Conservation (phyloP, 2,888 invertebrate genomes). For the Synergus laeviventris region DNA sequence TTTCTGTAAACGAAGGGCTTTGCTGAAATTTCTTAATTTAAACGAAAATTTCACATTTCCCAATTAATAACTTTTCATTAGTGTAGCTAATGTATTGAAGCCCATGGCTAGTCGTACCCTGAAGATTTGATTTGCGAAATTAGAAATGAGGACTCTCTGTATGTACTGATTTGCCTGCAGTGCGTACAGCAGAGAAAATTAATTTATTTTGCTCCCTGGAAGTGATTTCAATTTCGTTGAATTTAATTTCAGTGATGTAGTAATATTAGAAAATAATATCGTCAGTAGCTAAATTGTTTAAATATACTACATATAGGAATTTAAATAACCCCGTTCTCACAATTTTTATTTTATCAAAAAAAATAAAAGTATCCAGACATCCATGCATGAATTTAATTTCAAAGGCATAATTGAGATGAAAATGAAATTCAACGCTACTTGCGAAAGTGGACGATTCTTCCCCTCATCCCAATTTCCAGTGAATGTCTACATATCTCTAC, state of each 20-base stretch:
- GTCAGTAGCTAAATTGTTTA: no score
- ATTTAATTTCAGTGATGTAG: neutral
- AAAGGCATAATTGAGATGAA: constrained; percentile 2
- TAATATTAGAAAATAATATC: neutral
- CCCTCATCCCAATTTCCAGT: constrained; percentile 12
- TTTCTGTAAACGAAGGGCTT: neutral
- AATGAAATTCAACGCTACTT: constrained; percentile 26
- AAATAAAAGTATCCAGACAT: no score
- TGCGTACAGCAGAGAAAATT: neutral
- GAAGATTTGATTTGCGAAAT: no score
- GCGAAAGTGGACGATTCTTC: constrained; percentile 27
- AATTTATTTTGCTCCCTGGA: neutral
- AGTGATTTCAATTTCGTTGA: neutral
- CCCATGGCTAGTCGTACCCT: no score
- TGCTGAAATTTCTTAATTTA: neutral
- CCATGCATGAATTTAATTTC: neutral
- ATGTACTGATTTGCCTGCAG: no score
- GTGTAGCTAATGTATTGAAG: neutral
- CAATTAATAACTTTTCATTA: neutral
- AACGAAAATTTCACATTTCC: neutral
- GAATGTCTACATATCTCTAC: constrained; percentile 31
- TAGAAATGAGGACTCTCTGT: no score
- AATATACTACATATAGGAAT: no score
- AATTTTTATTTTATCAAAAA: no score
- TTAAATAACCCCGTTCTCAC: no score